Base-by-base conservation (phyloP, 2,113 vertebrate genomes). In the Lasiurus borealis region DNA sequence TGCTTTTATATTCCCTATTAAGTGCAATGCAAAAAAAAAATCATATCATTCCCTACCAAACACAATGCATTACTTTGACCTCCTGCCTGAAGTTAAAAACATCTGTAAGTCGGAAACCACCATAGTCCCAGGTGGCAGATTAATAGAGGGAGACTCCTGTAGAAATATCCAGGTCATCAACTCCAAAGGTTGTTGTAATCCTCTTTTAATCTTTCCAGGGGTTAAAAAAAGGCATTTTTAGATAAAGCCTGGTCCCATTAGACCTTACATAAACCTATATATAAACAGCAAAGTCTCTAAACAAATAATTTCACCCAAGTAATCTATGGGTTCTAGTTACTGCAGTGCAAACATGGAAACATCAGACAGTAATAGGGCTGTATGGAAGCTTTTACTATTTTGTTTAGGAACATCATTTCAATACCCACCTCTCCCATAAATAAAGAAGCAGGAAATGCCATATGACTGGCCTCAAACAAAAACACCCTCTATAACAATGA, bases 331-430 rank as follows among this genome's bases (percentile, higher is more conserved):
- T 75, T 83, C 6, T 3, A 19, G 92, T 92, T 81, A 83, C 9
- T 10, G 36, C 15, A 36, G 19, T n/a, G 15, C 64, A 95, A 76
- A 25, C 25, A 84, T 3, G 13, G 0, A 86, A 75, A 66, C 36
- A 40, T 52, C 34, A 75, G 71, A 16, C 2, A 88, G 19, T 34
- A 36, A 64, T 75, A 23, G 27, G 40, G 5, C 10, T 19, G 1
- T 52, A 83, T 66, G 5, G 25, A 21, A 57, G 40, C 54, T 77
- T 62, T 66, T 59, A 5, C 59, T 46, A 23, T 36, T 12, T 81
- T 75, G 8, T 85, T 92, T 90, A 94, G 31, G 21, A 92, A 77
- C 4, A 57, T 75, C 76, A 81, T 40, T 62, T 84, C 19, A 95
- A 36, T 83, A 75, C 62, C n/a, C 3, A 19, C 19, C 18, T 25